phyloP scores from a whole-genome alignment of 2,888 invertebrate species.

The Aphidoletes aphidimyza region DNA sequence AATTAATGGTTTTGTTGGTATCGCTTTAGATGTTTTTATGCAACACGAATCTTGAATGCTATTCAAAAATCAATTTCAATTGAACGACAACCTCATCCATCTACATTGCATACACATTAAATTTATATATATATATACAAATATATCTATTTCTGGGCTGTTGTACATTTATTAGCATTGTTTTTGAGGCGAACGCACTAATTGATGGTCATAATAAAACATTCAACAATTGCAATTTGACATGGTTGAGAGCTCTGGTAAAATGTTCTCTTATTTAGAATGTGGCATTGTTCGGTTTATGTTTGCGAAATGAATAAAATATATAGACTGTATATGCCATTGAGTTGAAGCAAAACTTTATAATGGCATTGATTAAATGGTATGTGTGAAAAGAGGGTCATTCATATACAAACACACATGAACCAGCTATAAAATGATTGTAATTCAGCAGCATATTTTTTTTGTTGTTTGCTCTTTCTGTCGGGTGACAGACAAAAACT shows the following conservation, averaged over 20 bases:
- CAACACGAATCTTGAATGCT: neutral
- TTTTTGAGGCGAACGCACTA: constrained; percentile 13
- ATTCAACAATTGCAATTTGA: constrained; percentile 42
- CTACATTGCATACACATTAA: neutral
- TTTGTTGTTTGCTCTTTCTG: neutral
- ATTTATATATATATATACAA: neutral
- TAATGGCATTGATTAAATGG: constrained; percentile 53
- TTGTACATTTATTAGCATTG: neutral
- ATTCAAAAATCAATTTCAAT: neutral
- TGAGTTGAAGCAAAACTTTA: neutral
- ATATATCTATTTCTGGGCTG: neutral
- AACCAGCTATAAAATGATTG: neutral
- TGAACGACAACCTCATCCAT: neutral
- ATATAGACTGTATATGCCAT: neutral
- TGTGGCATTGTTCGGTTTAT: neutral
- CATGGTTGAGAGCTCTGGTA: constrained; percentile 31
- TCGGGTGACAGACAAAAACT: neutral
- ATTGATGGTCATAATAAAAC: constrained; percentile 50
- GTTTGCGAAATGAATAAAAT: constrained; percentile 39
- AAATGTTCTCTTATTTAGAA: neutral
- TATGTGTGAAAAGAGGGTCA: constrained; percentile 29
- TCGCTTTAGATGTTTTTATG: neutral
- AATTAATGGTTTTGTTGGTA: neutral
- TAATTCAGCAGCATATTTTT: neutral
- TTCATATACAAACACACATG: too few species aligned